Base-by-base conservation (phyloP, 2,113 vertebrate genomes). In the Sorex araneus region DNA sequence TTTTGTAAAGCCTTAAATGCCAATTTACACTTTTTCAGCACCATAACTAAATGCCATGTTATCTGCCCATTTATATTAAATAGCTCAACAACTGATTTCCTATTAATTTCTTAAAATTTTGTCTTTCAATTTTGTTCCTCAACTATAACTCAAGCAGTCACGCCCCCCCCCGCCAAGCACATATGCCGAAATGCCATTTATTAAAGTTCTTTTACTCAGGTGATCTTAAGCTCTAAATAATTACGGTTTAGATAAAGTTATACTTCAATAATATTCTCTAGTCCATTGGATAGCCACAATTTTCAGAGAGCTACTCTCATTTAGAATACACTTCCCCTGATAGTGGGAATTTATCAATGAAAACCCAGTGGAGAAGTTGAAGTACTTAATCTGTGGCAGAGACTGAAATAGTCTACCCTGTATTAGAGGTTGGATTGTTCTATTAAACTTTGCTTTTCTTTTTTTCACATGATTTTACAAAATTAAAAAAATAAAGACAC, bases 41-140 rank as follows among this genome's bases (percentile, higher is more conserved):
- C 11, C 32, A 28, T 8, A 79, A 87, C 6, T 8, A 79, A 87
- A 6, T 57, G 40, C 1, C 30, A 7, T 3, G 47, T 54, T 45
- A 64, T 32, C 15, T 79, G 16, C 32, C 69, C 47, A 66, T 3
- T 30, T 40, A 40, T 25, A 74, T 79, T 73, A 70, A 45, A 43
- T 40, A 66, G 70, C 27, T 80, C 28, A 60, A 47, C 5, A 80
- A 18, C 23, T 82, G 4, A 32, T 67, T 74, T 78, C 70, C 89
- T 66, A 13, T 74, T 93, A 7, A 4, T 76, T 75, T 71, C 43
- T 87, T 50, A 67, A 43, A 69, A 34, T 66, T 84, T 27, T 92
- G 28, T 34, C 40, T 71, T 92, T 43, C 36, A 84, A 73, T 94
- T 36, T 91, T 77, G 54, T 80, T 40, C 27, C 7, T 92, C 21